A percentile compares a stretch with the other conserved stretches of the same genome.
These are phyloP conservation scores for Chunga burmeisteri DNA, from an alignment of 2,113 vertebrate species.

Conservation along the genomic window DNA sequence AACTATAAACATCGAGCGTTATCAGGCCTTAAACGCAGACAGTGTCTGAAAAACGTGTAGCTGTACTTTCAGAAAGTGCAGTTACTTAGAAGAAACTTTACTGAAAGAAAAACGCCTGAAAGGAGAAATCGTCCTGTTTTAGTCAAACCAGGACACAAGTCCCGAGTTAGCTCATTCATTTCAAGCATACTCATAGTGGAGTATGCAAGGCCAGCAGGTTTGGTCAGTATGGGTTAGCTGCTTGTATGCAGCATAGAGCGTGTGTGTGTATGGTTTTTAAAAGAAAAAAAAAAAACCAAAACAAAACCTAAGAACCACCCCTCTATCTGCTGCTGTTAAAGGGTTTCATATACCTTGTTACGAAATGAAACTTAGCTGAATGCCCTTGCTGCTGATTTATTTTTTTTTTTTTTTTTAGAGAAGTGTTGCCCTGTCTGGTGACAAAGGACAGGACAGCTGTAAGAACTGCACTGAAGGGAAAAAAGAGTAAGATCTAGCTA, in stretches of 20 bases:
- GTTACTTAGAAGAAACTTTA: too few relatives aligned
- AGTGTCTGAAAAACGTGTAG: too few relatives aligned
- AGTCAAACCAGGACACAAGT: too few relatives aligned
- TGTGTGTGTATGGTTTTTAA: neutral
- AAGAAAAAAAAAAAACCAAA: neutral
- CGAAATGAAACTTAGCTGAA: neutral
- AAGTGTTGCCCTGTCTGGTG: neutral
- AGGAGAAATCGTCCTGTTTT: too few relatives aligned
- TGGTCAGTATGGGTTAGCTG: rapidly evolving
- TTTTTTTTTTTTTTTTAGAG: neutral
- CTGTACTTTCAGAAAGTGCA: too few relatives aligned
- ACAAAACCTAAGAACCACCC: too few relatives aligned
- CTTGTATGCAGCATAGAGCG: rapidly evolving
- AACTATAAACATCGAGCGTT: too few relatives aligned
- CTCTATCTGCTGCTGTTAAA: neutral
- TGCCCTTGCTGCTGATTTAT: neutral
- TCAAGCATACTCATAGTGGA: rapidly evolving
- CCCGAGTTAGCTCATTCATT: rapidly evolving
- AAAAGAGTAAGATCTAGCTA: neutral
- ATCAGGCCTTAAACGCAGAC: too few relatives aligned
- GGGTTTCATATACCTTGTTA: neutral
- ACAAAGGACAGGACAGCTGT: neutral
- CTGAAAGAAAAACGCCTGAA: too few relatives aligned
- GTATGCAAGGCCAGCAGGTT: rapidly evolving
- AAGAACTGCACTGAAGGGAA: neutral